Percentiles rank a stretch among this genome's conserved stretches.
These are phyloP conservation scores for Lycorma delicatula DNA, from an alignment of 1,140 invertebrate genomes.

Conservation along the genomic window DNA sequence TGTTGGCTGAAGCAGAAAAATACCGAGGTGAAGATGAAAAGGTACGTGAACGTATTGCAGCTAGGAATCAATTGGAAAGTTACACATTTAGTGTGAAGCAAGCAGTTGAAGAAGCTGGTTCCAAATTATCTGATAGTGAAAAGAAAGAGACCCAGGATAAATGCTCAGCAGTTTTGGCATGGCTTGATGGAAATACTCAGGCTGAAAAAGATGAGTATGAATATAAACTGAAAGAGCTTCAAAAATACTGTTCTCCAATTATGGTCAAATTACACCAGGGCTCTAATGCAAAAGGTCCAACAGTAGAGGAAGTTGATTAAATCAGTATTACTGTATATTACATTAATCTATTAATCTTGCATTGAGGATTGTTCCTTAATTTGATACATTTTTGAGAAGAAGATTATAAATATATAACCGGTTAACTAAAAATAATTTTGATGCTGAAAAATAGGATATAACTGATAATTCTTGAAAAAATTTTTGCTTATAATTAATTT, in stretches of 20 bases:
- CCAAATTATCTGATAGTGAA: slow-evolving; percentile 38
- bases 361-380: too few species aligned
- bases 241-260: slow-evolving; percentile 58
- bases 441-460: too few species aligned
- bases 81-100: slow-evolving; percentile 73
- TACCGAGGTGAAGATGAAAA: slow-evolving; percentile 46
- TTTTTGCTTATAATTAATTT: too few species aligned
- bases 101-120: slow-evolving; percentile 38
- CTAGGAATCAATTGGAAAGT: slow-evolving; percentile 69
- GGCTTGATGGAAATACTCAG: slow-evolving; percentile 55
- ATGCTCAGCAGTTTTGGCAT: slow-evolving; percentile 44
- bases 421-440: too few species aligned
- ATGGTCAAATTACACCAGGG: slow-evolving; percentile 66
- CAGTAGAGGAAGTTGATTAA: slow-evolving; percentile 58
- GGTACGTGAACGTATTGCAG: slow-evolving; percentile 48
- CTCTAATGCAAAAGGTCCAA: slow-evolving; percentile 44
- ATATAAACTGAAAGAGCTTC: slow-evolving; percentile 60
- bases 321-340: too few species aligned
- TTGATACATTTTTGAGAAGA: too few species aligned
- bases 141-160: slow-evolving; percentile 38
- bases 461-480: too few species aligned
- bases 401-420: too few species aligned
- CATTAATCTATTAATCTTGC: too few species aligned
- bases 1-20: slow-evolving; percentile 70
- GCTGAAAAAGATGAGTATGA: slow-evolving; percentile 72